Base-by-base conservation (phyloP, 2,797 vertebrate species). In the Crypturellus tataupa region DNA sequence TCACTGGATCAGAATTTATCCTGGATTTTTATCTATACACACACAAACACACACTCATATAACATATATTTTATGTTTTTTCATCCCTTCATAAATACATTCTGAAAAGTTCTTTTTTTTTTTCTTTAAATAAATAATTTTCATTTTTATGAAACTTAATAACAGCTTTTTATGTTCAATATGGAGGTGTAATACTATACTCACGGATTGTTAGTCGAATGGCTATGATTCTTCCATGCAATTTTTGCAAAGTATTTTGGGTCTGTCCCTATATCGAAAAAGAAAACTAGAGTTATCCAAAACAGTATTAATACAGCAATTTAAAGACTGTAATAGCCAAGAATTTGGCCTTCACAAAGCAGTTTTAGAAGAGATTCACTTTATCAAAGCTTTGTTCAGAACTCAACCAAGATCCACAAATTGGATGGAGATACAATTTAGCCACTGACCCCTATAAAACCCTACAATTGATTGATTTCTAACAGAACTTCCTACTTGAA, bases 191-290 rank as follows among this genome's bases (percentile, higher is more conserved):
- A 72, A 58, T 6, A 47, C 0, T 3, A 8, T 39, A 97, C 99
- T 98, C 98, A 99, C 99, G 99, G 99, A 97, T 99, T 99, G 91
- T 99, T 99, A 87, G 96, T 97, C 53, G 99, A 99, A 98, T 99
- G 99, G 62, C 98, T 99, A 97, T 99, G 99, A 97, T 99, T 99
- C 97, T 99, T 99, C 99, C 99, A 99, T 27, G 98, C 99, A 94
- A 99, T 99, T 98, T 99, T 99, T 14, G 99, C 99, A 97, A 99
- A 99, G 76, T 99, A 99, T 96, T 99, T 98, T 55, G 97, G 95
- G 97, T 98, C 99, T 60, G 99, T 99, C 72, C 99, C 99, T 99
- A 70, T 55, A 96, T 92, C 77, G 42, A 70, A 68, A 88, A 71
- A 65, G 92, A 68, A 93, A 92, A 24, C n/a, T 78, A 16, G 69